Base-by-base conservation (phyloP, 2,113 vertebrate species). In the Oryzias melastigma region DNA sequence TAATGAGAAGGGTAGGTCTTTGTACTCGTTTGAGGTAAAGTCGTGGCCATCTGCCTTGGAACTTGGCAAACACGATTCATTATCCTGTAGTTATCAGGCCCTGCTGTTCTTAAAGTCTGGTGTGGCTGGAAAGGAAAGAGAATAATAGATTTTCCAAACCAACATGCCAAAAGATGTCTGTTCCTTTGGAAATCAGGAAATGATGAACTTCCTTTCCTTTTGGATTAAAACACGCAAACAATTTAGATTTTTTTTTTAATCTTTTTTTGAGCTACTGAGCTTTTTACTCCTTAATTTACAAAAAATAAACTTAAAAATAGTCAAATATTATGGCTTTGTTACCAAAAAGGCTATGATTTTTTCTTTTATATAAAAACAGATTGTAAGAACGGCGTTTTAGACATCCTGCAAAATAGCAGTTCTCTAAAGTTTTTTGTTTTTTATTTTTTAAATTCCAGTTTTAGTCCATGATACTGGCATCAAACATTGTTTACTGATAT, bases 21-120 rank as follows among this genome's bases (percentile, higher is more conserved):
- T 35, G 35, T 19, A 47, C 16, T n/a, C 5, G 25, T 35, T 35
- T 35, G 8, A 35, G 35, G 77, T 65, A 82, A 81, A 83, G 77
- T 85, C 65, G 60, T 64, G 60, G 77, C 87, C 87, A 87, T 90
- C 88, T 89, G 82, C 77, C 69, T 72, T 47, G 25, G 66, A 82
- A 58, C 80, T 82, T 77, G 78, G 82, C 70, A 52, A 22, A 58
- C 55, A 45, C 72, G 73, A 79, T 65, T 73, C 62, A 25, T 73
- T 51, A 47, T 73, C 66, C 69, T 81, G 75, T 65, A 62, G 65
- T 55, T 66, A 65, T 78, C 68, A 42, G 25, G 56, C 63, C 81
- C 75, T 60, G 74, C 69, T 82, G 73, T 82, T 82, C 55, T 51
- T 46, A 68, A 58, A 61, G 69, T 71, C 65, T 72, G 64, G 63